Base-by-base conservation (phyloP, 2,797 vertebrate genomes). In the Picus viridis region DNA sequence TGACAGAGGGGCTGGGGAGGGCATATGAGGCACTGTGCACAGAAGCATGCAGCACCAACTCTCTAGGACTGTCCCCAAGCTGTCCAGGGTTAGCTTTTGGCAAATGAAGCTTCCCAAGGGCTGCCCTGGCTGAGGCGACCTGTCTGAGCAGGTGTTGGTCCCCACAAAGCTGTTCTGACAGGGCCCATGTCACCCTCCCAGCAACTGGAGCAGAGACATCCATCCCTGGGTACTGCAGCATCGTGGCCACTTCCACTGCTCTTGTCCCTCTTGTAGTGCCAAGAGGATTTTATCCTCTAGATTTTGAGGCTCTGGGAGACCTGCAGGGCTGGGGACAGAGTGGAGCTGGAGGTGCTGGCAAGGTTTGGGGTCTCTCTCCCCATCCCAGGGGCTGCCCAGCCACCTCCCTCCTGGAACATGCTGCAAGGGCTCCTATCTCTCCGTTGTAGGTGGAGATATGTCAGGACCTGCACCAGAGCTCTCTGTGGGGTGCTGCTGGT, bases 391-490 rank as follows among this genome's bases (percentile, higher is more conserved):
- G 16, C 65, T 86, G 43, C 24, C 57, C 18, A 70, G 32, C 36
- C 41, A 26, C 61, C 70, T 32, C 3, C 6, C 9, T 67, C 18
- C 69, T 3, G 10, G 4, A 81, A 43, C 39, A 89, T 24, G 57
- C 26, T 0, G 0, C 19, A 76, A 86, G 24, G n/a, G 29, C 20
- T 71, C 62, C 61, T 64, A 77, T 85, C 45, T 84, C 24, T 70
- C 23, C 20, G 29, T 23, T 3, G 2, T 78, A 97, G 97, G 51
- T 13, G 5, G 32, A 72, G 10, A 18, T 95, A 20, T 51, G 67
- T 27, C 29, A 5, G 18, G 92, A 82, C 73, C 49, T 96, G 59
- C 67, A 74, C 23, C 89, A 79, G 96, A 94, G 65, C 30, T 8
- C 74, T 94, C 49, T 92, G 87, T 0, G 57, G 95, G 18, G 57